A percentile compares a stretch with the other conserved stretches of the same genome.
Conservation (phyloP, 2,797 vertebrate species). For the Sylvia borin region DNA sequence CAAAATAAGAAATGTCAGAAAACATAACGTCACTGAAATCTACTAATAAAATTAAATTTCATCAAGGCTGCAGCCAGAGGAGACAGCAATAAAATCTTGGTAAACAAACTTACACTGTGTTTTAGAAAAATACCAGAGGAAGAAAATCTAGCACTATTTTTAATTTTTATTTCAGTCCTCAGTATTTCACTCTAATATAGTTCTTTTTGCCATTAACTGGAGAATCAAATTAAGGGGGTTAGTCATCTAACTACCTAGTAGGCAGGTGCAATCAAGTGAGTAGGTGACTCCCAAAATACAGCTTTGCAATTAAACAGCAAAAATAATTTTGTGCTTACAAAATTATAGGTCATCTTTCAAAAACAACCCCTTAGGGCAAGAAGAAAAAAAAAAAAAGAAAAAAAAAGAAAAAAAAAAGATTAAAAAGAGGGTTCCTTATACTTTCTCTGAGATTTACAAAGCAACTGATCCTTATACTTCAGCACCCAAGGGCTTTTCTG, state of each 20-base stretch:
- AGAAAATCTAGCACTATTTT: background rate
- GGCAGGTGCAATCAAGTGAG: background rate
- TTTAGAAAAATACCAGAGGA: background rate
- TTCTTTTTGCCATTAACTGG: background rate
- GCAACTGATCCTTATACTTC: background rate
- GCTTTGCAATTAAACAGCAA: background rate
- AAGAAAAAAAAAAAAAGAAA: background rate
- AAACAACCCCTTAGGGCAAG: background rate
- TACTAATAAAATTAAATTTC: constrained; percentile 29
- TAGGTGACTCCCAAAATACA: background rate
- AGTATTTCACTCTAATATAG: background rate
- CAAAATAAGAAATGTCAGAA: constrained; percentile 48
- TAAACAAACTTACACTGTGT: background rate
- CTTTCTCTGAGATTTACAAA: background rate
- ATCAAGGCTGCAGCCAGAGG: background rate
- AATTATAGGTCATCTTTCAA: constrained; percentile 6
- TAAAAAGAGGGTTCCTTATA: background rate
- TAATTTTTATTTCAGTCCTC: background rate
- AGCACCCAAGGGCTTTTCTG: background rate
- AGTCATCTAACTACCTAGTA: background rate
- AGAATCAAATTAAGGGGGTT: background rate
- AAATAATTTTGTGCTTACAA: background rate
- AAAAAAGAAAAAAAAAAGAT: too few relatives aligned
- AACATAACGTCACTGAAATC: constrained; percentile 34
- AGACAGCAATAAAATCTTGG: constrained; percentile 34